Base-by-base conservation (phyloP, 2,888 invertebrate species). In the Plebejus argus region DNA sequence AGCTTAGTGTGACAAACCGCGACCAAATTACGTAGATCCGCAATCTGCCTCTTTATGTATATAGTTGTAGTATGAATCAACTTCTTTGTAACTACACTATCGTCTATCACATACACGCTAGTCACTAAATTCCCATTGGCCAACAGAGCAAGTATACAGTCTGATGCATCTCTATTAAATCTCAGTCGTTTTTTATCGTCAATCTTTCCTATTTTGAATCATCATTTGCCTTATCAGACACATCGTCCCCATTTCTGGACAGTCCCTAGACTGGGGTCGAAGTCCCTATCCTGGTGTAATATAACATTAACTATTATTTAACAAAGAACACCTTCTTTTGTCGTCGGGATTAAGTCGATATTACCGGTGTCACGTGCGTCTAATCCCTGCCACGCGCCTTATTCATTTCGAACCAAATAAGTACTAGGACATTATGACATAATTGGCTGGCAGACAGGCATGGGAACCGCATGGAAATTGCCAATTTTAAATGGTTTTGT, bases 321-420 rank as follows among this genome's bases (percentile, higher is more conserved):
- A 74, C 74, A 74, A 74, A 53, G 74, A 53, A 53, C 71, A 77
- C 77, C 76, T 76, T 45, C 76, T 56, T 77, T 61, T 78, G 45
- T 71, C 33, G 49, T 33, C 56, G n/a, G 76, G 71, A 72, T 53
- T 76, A 78, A 76, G 70, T 71, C 70, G 86, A 88, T 84, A 86
- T 85, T 83, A 83, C 82, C 70, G 82, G 83, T 85, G 85, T 82
- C 87, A 83, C 79, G 82, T 86, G 87, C 84, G 83, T 81, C 77
- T 91, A 92, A 94, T 91, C 93, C 91, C 58, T 75, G 81, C 81
- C 94, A 90, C 94, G 94, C 88, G 94, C 82, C 92, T 80, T 83
- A 91, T 91, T 93, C 92, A 91, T 93, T 91, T 90, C 84, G 85
- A 82, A 85, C 88, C 90, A 90, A 92, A 92, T 93, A 90, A 90